Evolutionary conservation across 2,113 vertebrate genomes (phyloP).

Genomic region (Zosterops japonicus): DNA sequence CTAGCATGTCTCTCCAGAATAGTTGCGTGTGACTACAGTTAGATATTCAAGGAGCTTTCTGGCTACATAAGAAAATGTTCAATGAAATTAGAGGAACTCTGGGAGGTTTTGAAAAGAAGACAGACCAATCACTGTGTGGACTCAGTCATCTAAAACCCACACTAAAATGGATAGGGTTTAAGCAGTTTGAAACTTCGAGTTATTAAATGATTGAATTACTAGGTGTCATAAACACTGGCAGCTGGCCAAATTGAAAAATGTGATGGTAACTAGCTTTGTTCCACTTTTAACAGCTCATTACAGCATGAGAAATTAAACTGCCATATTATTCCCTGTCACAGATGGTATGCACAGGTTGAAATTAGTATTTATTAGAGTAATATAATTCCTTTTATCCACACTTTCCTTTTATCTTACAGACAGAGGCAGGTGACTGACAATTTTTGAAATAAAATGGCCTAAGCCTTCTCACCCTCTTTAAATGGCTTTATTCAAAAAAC

Average conservation of each 20-base stretch:
- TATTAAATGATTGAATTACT: constrained; percentile 40
- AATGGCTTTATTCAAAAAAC: background rate
- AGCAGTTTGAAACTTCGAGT: background rate
- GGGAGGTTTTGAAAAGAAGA: background rate
- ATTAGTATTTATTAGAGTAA: constrained; percentile 21
- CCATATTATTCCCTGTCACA: background rate
- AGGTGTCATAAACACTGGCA: constrained; percentile 29
- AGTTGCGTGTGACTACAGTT: background rate
- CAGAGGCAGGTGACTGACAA: background rate
- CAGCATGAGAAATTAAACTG: background rate
- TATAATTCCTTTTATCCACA: background rate
- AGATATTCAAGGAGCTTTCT: background rate
- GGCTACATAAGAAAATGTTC: background rate
- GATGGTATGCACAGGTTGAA: background rate
- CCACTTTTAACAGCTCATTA: constrained; percentile 24
- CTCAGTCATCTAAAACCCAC: background rate
- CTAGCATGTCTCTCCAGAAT: background rate
- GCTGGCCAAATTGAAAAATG: constrained; percentile 20
- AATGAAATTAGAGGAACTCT: background rate
- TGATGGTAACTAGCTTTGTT: constrained; percentile 17
- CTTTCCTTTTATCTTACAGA: background rate
- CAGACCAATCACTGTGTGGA: background rate
- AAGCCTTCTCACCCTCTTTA: background rate
- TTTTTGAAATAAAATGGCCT: background rate
- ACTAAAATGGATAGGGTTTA: background rate